These are phyloP conservation scores for Platysternon megacephalum DNA, from an alignment of 2,113 vertebrate genomes.

Conservation along the genomic window DNA sequence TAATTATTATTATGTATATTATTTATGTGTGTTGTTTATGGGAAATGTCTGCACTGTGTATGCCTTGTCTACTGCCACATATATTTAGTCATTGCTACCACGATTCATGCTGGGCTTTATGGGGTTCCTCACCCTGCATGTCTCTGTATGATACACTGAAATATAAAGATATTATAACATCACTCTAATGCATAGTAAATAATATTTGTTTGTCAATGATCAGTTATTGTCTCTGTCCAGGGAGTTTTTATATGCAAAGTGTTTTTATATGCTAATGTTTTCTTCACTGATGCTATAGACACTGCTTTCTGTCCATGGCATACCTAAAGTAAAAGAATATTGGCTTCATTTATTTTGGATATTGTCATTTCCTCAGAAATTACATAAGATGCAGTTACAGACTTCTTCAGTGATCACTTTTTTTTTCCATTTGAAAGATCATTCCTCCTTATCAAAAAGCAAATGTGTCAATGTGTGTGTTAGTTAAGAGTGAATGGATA, in stretches of 20 bases:
- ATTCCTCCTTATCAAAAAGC: conserved; percentile 57
- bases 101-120: not conserved
- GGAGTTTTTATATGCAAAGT: conserved; percentile 15
- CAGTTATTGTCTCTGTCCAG: conserved; percentile 62
- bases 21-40: not conserved
- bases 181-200: conserved; percentile 38
- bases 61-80: not conserved
- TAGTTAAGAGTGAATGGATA: conserved; percentile 48
- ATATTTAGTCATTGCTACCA: not conserved
- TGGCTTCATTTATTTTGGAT: conserved; percentile 33
- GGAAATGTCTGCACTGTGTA: not conserved
- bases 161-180: conserved; percentile 51
- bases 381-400: conserved; percentile 43
- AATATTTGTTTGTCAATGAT: conserved; percentile 71
- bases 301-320: conserved; percentile 27
- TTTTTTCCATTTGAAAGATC: conserved; percentile 46
- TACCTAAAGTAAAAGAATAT: conserved; percentile 39
- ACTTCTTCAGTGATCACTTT: conserved; percentile 17
- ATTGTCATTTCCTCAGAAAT: conserved; percentile 37
- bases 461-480: conserved; percentile 36
- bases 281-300: conserved; percentile 49
- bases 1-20: not conserved
- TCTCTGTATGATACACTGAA: conserved; percentile 18
- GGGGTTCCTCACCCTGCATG: not conserved
- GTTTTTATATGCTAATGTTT: conserved; percentile 67